A percentile compares a stretch with the other conserved stretches of the same genome.
phyloP scores from a whole-genome alignment of 1,140 invertebrate genomes.

The Drosophila ficusphila region DNA sequence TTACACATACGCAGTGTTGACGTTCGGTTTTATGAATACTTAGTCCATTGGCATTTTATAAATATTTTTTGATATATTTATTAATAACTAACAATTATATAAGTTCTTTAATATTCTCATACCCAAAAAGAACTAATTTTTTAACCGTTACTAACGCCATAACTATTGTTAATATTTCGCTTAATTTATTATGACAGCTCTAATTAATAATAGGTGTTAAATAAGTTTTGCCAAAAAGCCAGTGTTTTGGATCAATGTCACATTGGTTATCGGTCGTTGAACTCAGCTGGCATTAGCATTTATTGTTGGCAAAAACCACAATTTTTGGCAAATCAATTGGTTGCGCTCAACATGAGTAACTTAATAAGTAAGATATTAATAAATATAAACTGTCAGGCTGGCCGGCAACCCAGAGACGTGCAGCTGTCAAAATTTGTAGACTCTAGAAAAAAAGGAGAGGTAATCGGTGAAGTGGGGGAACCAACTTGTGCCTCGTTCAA shows the following conservation, averaged over 20 bases:
- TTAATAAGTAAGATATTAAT: conserved; percentile 48
- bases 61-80: neutral
- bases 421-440: conserved; percentile 32
- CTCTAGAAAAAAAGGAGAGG: neutral
- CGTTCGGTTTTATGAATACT: no score
- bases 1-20: neutral
- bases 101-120: neutral
- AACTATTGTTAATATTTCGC: conserved; percentile 19
- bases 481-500: conserved; percentile 34
- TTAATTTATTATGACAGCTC: conserved; percentile 24
- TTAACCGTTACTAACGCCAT: neutral
- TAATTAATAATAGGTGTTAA: conserved; percentile 38
- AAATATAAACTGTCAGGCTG: conserved; percentile 37
- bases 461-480: neutral
- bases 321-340: conserved; percentile 45
- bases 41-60: no score
- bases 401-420: conserved; percentile 20
- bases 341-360: conserved; percentile 36
- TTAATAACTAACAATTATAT: neutral
- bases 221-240: conserved; percentile 17
- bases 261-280: conserved; percentile 42
- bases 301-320: conserved; percentile 14
- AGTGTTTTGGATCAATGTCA: conserved; percentile 19
- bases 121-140: neutral
- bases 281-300: conserved; percentile 25